phyloP scores from a whole-genome alignment of 2,888 invertebrate species.

The Diarsia mendica region DNA sequence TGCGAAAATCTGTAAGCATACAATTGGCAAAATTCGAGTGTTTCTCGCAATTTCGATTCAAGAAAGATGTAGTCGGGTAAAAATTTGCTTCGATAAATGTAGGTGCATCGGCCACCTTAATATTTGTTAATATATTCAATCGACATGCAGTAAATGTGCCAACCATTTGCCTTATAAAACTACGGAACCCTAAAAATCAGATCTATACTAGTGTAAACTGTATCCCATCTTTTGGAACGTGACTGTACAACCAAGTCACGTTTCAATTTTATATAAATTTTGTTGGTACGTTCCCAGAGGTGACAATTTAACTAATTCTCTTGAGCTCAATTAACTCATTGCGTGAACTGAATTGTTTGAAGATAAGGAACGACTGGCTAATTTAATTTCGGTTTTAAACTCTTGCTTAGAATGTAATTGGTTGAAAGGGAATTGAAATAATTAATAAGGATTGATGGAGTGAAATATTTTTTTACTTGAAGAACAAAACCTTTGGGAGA shows the following conservation, averaged over 20 bases:
- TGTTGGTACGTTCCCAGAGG: constrained; percentile 54
- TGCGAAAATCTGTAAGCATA: too few relatives aligned
- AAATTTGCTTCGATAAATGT: too few relatives aligned
- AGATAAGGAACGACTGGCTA: constrained; percentile 61
- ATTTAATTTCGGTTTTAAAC: constrained; percentile 58
- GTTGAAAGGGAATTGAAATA: constrained; percentile 26
- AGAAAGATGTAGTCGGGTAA: too few relatives aligned
- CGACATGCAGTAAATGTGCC: neutral
- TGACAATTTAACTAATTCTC: constrained; percentile 67
- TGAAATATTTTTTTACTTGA: neutral
- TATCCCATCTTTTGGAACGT: neutral
- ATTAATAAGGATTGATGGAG: neutral
- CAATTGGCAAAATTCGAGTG: too few relatives aligned
- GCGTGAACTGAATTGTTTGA: constrained; percentile 68
- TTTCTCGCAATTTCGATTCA: too few relatives aligned
- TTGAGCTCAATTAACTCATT: constrained; percentile 69
- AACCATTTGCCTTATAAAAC: too few relatives aligned
- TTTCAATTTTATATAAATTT: constrained; percentile 62
- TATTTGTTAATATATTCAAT: too few relatives aligned
- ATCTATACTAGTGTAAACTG: neutral
- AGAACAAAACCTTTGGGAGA: neutral
- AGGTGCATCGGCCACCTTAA: too few relatives aligned
- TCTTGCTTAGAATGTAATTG: constrained; percentile 47
- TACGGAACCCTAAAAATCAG: neutral
- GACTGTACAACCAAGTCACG: constrained; percentile 49